Conservation (phyloP, 2,888 invertebrate species). For the Caradrina kadenii region DNA sequence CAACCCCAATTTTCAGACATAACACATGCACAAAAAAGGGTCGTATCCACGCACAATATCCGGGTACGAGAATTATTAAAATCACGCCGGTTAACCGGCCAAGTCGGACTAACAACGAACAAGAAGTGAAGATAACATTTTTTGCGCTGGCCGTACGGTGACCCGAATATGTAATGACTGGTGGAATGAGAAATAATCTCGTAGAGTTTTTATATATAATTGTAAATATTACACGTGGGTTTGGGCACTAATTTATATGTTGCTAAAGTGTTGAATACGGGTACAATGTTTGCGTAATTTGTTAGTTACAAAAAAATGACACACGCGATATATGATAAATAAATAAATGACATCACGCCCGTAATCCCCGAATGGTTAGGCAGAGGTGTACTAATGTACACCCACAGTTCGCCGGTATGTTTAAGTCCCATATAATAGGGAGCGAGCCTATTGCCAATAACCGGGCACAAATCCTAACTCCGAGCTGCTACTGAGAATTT, state of each 20-base stretch:
- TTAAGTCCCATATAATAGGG: no score
- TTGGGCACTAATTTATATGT: conserved; percentile 19
- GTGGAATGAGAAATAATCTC: conserved; percentile 52
- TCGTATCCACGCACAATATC: conserved; percentile 25
- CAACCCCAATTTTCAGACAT: conserved; percentile 23
- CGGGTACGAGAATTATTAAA: conserved; percentile 62
- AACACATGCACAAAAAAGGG: conserved; percentile 34
- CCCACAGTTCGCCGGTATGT: no score
- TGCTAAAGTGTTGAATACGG: neutral
- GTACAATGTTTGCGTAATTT: no score
- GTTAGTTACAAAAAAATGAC: no score
- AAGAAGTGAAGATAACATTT: conserved; percentile 65
- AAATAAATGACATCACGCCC: no score
- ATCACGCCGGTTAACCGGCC: conserved; percentile 45
- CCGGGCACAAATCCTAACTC: no score
- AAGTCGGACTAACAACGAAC: conserved; percentile 56
- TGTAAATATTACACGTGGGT: conserved; percentile 17
- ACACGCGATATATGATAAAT: no score
- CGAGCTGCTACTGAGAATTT: no score
- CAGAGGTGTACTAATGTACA: no score
- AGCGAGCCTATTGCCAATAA: no score
- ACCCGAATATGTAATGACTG: conserved; percentile 67
- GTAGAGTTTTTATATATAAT: conserved; percentile 23
- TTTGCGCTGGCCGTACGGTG: conserved; percentile 47
- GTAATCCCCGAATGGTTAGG: no score